phyloP scores from a whole-genome alignment of 1,140 invertebrate species.

The Platorchestia sp. region DNA sequence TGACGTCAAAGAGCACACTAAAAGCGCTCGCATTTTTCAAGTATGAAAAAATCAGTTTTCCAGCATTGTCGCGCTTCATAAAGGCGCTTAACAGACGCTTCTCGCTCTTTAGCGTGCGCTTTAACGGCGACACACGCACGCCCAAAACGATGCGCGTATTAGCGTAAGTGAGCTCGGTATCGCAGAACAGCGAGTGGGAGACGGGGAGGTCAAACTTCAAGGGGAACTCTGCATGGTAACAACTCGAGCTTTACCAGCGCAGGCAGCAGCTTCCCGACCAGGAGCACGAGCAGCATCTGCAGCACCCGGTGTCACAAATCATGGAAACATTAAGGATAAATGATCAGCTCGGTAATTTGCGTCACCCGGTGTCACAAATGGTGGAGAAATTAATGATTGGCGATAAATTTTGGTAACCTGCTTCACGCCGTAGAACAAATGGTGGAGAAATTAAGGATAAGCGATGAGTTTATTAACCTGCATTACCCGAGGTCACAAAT shows the following conservation, averaged over 20 bases:
- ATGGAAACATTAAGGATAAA: not conserved
- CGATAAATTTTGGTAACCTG: no score
- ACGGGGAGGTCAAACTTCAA: not conserved
- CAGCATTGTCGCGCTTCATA: not conserved
- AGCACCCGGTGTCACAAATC: not conserved
- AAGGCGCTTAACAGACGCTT: not conserved
- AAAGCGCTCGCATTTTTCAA: not conserved
- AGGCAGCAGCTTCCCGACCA: not conserved
- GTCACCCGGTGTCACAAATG: not conserved
- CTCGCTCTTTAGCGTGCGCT: not conserved
- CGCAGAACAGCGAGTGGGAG: not conserved
- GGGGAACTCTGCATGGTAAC: not conserved
- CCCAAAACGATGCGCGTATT: not conserved
- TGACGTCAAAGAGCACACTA: not conserved
- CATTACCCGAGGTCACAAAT: not conserved
- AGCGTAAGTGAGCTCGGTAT: not conserved
- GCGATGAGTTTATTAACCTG: no score
- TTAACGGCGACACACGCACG: not conserved
- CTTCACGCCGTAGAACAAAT: no score
- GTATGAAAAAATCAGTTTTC: not conserved
- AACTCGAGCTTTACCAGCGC: conserved; percentile 21
- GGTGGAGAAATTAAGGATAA: no score
- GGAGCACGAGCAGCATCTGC: not conserved
- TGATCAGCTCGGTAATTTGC: not conserved
- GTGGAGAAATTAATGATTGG: not conserved